These are phyloP conservation scores for Hyles vespertilio DNA, from an alignment of 1,140 invertebrate species.

Conservation along the genomic window DNA sequence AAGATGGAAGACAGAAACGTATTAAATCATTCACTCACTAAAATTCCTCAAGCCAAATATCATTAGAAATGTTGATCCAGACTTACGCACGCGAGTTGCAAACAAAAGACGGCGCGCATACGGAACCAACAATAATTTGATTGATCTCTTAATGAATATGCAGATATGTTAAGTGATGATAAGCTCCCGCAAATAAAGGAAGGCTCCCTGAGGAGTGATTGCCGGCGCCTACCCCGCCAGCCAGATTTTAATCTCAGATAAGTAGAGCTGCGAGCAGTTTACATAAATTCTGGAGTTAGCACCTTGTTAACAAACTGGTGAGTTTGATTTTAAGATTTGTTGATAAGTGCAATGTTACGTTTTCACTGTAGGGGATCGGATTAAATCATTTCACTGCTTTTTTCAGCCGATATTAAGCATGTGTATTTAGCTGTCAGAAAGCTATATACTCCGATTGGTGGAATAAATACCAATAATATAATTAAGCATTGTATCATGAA, in stretches of 20 bases:
- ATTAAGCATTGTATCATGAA: no score
- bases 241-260: conserved; percentile 75
- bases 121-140: conserved; percentile 51
- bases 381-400: no score
- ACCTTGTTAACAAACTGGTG: conserved; percentile 70
- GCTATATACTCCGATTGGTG: no score
- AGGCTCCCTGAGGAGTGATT: conserved; percentile 67
- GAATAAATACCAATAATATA: no score
- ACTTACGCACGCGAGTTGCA: not conserved
- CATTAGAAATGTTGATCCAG: not conserved
- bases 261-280: conserved; percentile 61
- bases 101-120: not conserved
- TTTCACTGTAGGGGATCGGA: not conserved
- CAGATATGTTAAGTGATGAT: conserved; percentile 66
- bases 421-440: no score
- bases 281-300: conserved; percentile 73
- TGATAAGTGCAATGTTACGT: conserved; percentile 32
- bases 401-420: no score
- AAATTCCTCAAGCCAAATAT: no score
- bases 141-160: conserved; percentile 71
- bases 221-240: conserved; percentile 48
- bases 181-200: conserved; percentile 67
- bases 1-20: no score
- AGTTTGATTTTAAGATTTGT: conserved; percentile 63
- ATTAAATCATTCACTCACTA: no score